Base-by-base conservation (phyloP, 1,140 invertebrate species). In the Tenebrio molitor region DNA sequence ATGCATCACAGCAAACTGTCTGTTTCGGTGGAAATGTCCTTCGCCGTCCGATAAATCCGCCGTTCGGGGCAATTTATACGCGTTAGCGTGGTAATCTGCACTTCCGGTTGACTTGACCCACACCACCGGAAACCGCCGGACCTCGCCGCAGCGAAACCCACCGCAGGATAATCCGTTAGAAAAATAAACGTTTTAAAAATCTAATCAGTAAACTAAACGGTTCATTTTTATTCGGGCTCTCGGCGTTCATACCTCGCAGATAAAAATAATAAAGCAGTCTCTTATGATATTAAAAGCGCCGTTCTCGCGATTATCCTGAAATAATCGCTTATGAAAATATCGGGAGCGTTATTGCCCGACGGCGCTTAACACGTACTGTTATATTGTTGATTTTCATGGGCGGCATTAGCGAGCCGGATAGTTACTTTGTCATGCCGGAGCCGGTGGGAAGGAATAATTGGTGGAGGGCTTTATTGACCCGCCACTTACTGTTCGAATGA, bases 321-420 rank as follows among this genome's bases (percentile, higher is more conserved):
- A 77, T 78, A 78, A 78, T 78, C 77, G 77, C 73, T 78, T 78
- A 78, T 76, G 77, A 78, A 78, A 78, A 78, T 78, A 78, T 78
- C 77, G 64, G 63, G 23, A 73, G 73, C 62, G 73, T 78, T 75
- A 74, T 76, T 76, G 72, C 74, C 74, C 64, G 42, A 46, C 65
- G 69, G 71, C 74, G 68, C 46, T 74, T 76, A 76, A 78, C 74
- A 76, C 74, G 70, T 71, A 71, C 70, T 23, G 17, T 69, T 69
- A 69, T 69, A 69, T 36, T 69, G 67, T 69, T 69, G 67, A 69
- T 69, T 69, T 69, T 69, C 67, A 69, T 12, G 67, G 25, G 17
- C 64, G n/a, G 14, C 33, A 23, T 46, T 41, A 46, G 15, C 17
- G 19, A 65, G 10, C 10, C 21, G 64, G 23, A 33, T 66, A 66